Percentiles rank a stretch among this genome's conserved stretches.
Evolutionary conservation across 2,797 vertebrate genomes (phyloP).

Genomic region (Gambelia wislizenii): DNA sequence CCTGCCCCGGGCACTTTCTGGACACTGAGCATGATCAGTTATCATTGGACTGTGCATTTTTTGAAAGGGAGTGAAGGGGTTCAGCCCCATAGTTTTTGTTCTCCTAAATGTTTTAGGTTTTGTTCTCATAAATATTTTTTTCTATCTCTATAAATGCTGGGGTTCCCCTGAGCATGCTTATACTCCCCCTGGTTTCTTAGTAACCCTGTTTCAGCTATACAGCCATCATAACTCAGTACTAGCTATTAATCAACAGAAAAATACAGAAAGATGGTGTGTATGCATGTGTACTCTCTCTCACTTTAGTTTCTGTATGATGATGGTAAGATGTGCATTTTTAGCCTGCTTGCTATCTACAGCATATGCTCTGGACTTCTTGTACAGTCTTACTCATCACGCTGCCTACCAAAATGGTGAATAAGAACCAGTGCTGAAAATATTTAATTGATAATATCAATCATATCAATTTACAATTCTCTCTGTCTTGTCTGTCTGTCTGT

Average conservation of each 20-base stretch:
- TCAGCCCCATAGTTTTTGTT: not conserved
- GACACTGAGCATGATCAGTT: not conserved
- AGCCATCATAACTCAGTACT: not conserved
- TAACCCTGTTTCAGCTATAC: not conserved
- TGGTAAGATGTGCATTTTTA: not conserved
- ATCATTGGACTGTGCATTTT: not conserved
- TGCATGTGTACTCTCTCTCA: too few relatives aligned
- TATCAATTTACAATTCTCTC: too few relatives aligned
- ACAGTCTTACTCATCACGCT: not conserved
- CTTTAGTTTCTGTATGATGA: not conserved
- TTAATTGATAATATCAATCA: not conserved
- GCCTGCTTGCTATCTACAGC: not conserved
- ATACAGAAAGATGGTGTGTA: not conserved
- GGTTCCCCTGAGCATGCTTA: not conserved
- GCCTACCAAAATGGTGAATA: not conserved
- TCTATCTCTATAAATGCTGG: not conserved
- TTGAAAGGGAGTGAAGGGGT: too few relatives aligned
- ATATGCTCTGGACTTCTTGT: not conserved
- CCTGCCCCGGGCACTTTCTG: not conserved
- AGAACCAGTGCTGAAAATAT: not conserved
- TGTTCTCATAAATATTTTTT: not conserved
- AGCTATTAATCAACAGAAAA: not conserved
- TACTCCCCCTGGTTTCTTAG: not conserved
- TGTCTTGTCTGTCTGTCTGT: too few relatives aligned
- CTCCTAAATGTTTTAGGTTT: not conserved